phyloP scores from a whole-genome alignment of 2,888 invertebrate genomes.

The Calliopum simillimum region DNA sequence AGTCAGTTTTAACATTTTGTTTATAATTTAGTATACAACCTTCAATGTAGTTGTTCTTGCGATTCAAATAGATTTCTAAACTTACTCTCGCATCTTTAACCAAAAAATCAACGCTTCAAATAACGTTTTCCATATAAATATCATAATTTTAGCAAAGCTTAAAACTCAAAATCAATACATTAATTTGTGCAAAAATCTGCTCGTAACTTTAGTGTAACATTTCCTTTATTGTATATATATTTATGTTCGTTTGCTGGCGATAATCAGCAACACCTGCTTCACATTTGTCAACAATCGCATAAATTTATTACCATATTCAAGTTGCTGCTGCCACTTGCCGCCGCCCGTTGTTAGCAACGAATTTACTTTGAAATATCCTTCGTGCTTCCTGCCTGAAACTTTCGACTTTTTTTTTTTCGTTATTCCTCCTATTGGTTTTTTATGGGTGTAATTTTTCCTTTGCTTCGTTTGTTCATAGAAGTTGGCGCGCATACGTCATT shows the following conservation, averaged over 20 bases:
- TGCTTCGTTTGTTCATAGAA: not conserved
- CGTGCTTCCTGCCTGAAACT: not conserved
- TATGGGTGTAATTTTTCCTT: too few relatives aligned
- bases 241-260: conserved; percentile 3
- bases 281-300: conserved; percentile 42
- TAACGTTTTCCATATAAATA: too few relatives aligned
- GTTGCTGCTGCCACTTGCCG: not conserved
- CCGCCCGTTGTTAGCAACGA: not conserved
- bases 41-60: too few relatives aligned
- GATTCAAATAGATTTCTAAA: too few relatives aligned
- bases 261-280: conserved; percentile 42
- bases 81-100: too few relatives aligned
- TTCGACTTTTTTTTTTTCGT: conserved; percentile 11
- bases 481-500: conserved; percentile 32
- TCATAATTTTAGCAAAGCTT: too few relatives aligned
- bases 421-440: not conserved
- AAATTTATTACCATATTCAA: conserved; percentile 38
- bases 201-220: not conserved
- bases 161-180: too few relatives aligned
- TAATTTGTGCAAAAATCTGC: not conserved
- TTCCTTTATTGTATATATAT: too few relatives aligned
- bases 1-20: too few relatives aligned
- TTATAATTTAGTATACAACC: too few relatives aligned
- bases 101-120: too few relatives aligned
- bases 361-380: not conserved